Conservation (phyloP, 2,113 vertebrate genomes). For the Myrmecobius fasciatus region DNA sequence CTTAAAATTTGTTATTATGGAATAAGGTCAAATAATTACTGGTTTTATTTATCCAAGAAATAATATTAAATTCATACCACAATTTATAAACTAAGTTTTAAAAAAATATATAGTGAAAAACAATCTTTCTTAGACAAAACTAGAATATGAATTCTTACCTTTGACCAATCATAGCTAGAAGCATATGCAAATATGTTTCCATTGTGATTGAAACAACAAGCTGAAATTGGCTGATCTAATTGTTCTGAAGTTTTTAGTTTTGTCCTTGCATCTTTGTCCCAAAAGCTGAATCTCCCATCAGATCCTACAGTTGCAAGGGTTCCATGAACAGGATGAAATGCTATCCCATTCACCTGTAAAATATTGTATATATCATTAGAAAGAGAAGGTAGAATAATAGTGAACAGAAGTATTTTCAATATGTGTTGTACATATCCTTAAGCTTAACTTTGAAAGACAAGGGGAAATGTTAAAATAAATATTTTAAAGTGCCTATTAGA, state of each 20-base stretch:
- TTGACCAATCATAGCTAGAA: slow-evolving; percentile 99
- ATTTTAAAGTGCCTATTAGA: neutral
- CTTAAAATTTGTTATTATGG: neutral
- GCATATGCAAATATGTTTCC: slow-evolving; percentile 99
- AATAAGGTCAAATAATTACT: neutral
- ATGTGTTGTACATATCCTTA: neutral
- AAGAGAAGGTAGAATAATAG: neutral
- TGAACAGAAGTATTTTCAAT: rapidly evolving
- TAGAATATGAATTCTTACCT: slow-evolving; percentile 83
- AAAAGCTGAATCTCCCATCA: slow-evolving; percentile 98
- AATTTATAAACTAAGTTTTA: neutral
- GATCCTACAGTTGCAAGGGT: slow-evolving; percentile 97
- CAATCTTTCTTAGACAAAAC: neutral
- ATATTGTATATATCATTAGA: rapidly evolving
- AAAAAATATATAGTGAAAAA: neutral
- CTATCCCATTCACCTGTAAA: slow-evolving; percentile 95
- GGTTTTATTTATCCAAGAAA: neutral
- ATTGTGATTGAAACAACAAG: slow-evolving; percentile 97
- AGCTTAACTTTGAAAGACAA: neutral
- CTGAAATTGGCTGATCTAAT: slow-evolving; percentile 96
- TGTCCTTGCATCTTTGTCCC: slow-evolving; percentile 99
- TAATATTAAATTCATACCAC: neutral
- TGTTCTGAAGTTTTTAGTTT: slow-evolving; percentile 99
- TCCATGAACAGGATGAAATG: slow-evolving; percentile 97
- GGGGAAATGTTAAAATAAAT: neutral